Conservation (phyloP, 2,888 invertebrate species). For the Cheilosia urbana region DNA sequence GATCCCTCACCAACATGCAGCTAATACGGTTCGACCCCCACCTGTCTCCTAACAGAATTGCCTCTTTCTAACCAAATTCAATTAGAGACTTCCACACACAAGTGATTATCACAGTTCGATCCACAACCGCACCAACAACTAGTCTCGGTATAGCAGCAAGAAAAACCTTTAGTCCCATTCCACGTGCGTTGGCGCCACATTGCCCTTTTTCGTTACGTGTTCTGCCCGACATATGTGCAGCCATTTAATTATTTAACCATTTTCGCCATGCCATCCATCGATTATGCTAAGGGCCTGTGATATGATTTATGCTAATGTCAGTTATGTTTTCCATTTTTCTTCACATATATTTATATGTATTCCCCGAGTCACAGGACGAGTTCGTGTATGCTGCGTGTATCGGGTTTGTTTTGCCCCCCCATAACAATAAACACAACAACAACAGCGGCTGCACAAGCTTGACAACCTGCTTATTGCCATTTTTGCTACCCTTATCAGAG, state of each 20-base stretch:
- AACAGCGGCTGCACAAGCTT: constrained; percentile 5
- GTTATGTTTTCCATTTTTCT: constrained; percentile 33
- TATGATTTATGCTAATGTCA: constrained; percentile 68
- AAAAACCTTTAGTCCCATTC: constrained; percentile 4
- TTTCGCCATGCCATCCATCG: constrained; percentile 57
- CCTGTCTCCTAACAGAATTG: neutral
- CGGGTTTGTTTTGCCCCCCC: neutral
- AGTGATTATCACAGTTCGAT: neutral
- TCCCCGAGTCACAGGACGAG: neutral
- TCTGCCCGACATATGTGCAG: constrained; percentile 27
- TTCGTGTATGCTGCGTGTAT: constrained; percentile 1
- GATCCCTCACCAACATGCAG: too few species aligned
- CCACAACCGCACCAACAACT: neutral
- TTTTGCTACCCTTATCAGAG: constrained; percentile 51
- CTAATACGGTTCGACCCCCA: neutral
- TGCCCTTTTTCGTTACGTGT: constrained; percentile 8
- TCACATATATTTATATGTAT: too few species aligned
- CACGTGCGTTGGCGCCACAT: constrained; percentile 43
- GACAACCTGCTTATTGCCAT: constrained; percentile 34
- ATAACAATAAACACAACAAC: constrained; percentile 1
- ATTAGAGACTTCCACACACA: neutral
- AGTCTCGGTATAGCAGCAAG: neutral
- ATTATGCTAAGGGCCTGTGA: constrained; percentile 59
- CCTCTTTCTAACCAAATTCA: neutral
- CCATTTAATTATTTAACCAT: constrained; percentile 66